phyloP scores from a whole-genome alignment of 2,888 invertebrate species.

The Adela reaumurella region DNA sequence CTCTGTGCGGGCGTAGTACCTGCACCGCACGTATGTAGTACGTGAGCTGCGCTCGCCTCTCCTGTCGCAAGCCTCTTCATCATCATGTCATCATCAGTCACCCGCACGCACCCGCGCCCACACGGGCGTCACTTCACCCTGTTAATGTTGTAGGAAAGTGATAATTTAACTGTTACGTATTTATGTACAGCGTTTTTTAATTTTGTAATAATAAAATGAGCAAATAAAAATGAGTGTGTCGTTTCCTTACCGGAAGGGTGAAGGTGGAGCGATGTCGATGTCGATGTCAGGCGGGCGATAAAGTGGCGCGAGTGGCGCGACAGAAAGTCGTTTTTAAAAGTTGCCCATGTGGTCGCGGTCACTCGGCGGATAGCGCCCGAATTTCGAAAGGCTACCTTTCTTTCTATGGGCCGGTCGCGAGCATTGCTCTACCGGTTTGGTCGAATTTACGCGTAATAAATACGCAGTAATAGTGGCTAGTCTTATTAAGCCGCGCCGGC shows the following conservation, averaged over 20 bases:
- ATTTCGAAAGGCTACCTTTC: neutral
- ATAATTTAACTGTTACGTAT: constrained; percentile 46
- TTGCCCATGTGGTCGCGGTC: too few relatives aligned
- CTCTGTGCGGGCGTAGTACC: too few relatives aligned
- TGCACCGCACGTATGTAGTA: too few relatives aligned
- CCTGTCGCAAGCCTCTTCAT: too few relatives aligned
- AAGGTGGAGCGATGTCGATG: neutral
- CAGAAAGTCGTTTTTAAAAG: too few relatives aligned
- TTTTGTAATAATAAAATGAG: neutral
- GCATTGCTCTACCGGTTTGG: neutral
- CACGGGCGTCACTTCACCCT: constrained; percentile 52
- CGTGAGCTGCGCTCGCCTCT: too few relatives aligned
- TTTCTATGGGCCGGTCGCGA: neutral
- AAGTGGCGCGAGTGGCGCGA: too few relatives aligned
- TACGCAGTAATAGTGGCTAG: neutral
- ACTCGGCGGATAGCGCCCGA: neutral
- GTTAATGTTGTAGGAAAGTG: constrained; percentile 43
- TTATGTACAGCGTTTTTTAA: constrained; percentile 20
- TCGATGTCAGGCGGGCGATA: too few relatives aligned
- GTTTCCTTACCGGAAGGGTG: neutral
- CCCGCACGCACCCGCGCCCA: too few relatives aligned
- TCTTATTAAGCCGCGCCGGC: neutral
- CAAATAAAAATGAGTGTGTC: neutral
- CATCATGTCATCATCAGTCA: too few relatives aligned
- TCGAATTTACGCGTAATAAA: neutral